Evolutionary conservation across 53 echinoderm and acorn worm species (phyloP).

Genomic region (Zoroaster sp.): DNA sequence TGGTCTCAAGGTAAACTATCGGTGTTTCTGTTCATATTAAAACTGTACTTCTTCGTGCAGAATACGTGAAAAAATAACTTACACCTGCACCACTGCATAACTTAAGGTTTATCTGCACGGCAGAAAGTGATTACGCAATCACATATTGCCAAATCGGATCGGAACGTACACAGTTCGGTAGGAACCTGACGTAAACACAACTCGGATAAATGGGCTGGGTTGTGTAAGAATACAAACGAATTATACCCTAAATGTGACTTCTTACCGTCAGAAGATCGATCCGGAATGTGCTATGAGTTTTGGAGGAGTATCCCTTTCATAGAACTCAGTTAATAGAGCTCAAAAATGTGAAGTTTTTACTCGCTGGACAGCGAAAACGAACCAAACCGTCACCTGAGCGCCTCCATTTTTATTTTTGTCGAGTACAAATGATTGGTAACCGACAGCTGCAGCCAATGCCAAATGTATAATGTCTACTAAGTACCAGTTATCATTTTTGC

Average conservation of each 20-base stretch:
- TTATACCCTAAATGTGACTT: not conserved
- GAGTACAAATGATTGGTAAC: not conserved
- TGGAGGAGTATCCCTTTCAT: constrained; percentile 8
- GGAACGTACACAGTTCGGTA: not conserved
- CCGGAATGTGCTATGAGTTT: constrained; percentile 32
- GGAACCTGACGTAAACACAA: not conserved
- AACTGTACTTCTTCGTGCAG: too few relatives aligned
- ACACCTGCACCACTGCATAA: too few relatives aligned
- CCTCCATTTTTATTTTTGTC: constrained; percentile 55
- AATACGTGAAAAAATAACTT: too few relatives aligned
- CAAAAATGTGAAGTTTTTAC: constrained; percentile 9
- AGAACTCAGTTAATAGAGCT: constrained; percentile 33
- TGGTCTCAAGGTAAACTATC: too few relatives aligned
- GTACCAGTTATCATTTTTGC: constrained; percentile 3
- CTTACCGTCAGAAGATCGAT: constrained; percentile 18
- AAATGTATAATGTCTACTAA: not conserved
- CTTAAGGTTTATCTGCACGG: too few relatives aligned
- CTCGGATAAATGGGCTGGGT: not conserved
- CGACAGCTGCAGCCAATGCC: not conserved
- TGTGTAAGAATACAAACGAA: not conserved
- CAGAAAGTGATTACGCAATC: constrained; percentile 41
- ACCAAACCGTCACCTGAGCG: constrained; percentile 39
- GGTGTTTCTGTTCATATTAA: too few relatives aligned
- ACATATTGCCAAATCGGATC: constrained; percentile 29
- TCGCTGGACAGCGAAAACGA: constrained; percentile 55